phyloP scores from a whole-genome alignment of 2,113 vertebrate genomes.

The Paramormyrops kingsleyae region DNA sequence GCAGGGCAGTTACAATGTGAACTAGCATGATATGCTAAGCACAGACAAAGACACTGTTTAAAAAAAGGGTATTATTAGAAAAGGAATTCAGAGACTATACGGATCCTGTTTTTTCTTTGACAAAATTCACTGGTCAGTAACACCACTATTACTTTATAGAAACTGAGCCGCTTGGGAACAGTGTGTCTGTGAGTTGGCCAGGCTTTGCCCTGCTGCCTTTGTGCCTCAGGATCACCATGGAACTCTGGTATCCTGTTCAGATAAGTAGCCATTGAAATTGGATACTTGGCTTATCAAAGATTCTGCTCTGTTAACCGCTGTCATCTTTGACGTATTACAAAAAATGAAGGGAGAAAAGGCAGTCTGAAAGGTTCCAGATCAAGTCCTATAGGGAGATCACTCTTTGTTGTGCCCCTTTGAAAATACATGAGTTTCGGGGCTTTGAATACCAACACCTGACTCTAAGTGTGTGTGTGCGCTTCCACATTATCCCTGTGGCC shows the following conservation, averaged over 20 bases:
- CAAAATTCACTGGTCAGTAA: background rate
- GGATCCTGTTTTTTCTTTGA: background rate
- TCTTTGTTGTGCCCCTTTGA: background rate
- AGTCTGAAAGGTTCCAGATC: background rate
- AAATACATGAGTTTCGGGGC: background rate
- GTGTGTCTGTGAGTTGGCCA: background rate
- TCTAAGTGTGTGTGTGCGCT: background rate
- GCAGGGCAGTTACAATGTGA: background rate
- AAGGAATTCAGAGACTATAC: background rate
- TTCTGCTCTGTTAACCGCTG: background rate
- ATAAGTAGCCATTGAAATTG: background rate
- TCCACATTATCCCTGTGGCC: background rate
- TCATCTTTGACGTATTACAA: background rate
- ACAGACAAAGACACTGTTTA: background rate
- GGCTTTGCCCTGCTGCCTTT: background rate
- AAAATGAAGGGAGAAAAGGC: background rate
- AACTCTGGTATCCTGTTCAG: background rate
- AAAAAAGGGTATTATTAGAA: background rate
- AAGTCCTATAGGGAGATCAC: background rate
- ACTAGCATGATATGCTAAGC: background rate
- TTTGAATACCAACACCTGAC: background rate
- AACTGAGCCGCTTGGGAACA: background rate
- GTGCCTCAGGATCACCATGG: background rate
- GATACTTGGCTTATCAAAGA: background rate
- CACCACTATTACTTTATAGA: background rate